These are phyloP conservation scores for Euplagia quadripunctaria DNA, from an alignment of 2,888 invertebrate genomes.

Conservation along the genomic window DNA sequence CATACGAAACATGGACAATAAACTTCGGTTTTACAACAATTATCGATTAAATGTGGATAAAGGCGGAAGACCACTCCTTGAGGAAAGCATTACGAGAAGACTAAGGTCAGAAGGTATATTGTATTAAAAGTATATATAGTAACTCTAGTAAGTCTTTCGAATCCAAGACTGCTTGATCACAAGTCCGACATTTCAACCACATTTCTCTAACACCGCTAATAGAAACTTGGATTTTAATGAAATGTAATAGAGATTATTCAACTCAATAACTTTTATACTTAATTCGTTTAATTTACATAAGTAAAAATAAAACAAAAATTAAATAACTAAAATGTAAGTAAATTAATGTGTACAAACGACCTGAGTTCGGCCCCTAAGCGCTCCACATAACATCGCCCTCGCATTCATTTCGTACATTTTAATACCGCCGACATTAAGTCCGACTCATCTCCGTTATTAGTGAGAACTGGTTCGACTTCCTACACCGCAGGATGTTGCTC, in stretches of 20 bases:
- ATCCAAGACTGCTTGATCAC: neutral
- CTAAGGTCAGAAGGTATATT: too few species aligned
- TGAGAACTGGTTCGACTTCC: constrained; percentile 81
- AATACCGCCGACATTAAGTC: constrained; percentile 54
- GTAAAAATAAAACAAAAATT: neutral
- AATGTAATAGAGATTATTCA: neutral
- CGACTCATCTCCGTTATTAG: constrained; percentile 79
- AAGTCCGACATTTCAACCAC: neutral
- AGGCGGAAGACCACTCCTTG: neutral
- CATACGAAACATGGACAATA: neutral
- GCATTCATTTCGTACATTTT: constrained; percentile 47
- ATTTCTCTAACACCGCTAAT: neutral
- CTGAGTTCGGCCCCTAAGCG: constrained; percentile 13
- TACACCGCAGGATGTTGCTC: constrained; percentile 82
- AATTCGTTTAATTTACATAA: neutral
- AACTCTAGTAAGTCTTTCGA: too few species aligned
- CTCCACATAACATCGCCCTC: constrained; percentile 17
- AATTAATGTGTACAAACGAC: constrained; percentile 8
- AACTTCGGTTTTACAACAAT: neutral
- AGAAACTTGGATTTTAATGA: neutral
- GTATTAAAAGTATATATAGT: too few species aligned
- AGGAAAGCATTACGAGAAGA: neutral
- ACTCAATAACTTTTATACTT: neutral
- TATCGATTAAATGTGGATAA: neutral
- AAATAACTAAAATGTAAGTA: constrained; percentile 7